Conservation (phyloP, 2,888 invertebrate genomes). For the Sinelater perroti region DNA sequence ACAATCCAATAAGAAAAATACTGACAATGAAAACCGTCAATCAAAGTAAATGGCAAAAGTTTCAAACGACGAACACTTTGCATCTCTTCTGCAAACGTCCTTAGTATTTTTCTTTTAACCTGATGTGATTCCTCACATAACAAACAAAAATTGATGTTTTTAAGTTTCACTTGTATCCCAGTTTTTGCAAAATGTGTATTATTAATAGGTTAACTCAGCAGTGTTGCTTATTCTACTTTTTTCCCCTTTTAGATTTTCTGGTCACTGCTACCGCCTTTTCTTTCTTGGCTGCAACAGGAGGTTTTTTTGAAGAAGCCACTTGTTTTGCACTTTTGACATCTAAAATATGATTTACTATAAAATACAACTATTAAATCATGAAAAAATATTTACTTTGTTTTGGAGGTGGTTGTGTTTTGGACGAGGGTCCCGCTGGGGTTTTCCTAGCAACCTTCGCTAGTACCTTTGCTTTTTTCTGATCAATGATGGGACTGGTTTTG, state of each 20-base stretch:
- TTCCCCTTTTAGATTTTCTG: conserved; percentile 43
- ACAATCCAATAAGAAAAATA: conserved; percentile 15
- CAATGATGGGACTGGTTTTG: conserved; percentile 54
- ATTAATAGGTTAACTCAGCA: conserved; percentile 22
- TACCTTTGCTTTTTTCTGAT: conserved; percentile 59
- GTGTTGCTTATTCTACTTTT: conserved; percentile 36
- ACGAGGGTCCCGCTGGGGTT: conserved; percentile 42
- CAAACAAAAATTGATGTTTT: conserved; percentile 16
- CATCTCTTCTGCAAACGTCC: conserved; percentile 18
- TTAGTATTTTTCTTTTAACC: conserved; percentile 17
- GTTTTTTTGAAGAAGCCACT: conserved; percentile 29
- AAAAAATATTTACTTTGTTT: conserved; percentile 30
- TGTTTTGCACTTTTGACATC: conserved; percentile 39
- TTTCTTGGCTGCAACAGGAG: conserved; percentile 27
- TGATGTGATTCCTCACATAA: conserved; percentile 18
- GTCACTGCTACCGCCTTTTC: conserved; percentile 15
- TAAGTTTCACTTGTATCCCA: conserved; percentile 18
- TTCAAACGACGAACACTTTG: conserved; percentile 13
- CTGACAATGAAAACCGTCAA: conserved; percentile 2
- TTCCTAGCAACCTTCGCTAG: conserved; percentile 58
- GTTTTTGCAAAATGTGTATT: conserved; percentile 25
- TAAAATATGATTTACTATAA: conserved; percentile 8
- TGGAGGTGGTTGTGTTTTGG: conserved; percentile 27
- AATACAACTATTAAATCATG: not conserved
- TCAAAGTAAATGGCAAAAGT: conserved; percentile 4